Evolutionary conservation across 2,888 invertebrate genomes (phyloP), one percentile per base, ranked within the genome.

Genomic region (Melanostoma scalare): DNA sequence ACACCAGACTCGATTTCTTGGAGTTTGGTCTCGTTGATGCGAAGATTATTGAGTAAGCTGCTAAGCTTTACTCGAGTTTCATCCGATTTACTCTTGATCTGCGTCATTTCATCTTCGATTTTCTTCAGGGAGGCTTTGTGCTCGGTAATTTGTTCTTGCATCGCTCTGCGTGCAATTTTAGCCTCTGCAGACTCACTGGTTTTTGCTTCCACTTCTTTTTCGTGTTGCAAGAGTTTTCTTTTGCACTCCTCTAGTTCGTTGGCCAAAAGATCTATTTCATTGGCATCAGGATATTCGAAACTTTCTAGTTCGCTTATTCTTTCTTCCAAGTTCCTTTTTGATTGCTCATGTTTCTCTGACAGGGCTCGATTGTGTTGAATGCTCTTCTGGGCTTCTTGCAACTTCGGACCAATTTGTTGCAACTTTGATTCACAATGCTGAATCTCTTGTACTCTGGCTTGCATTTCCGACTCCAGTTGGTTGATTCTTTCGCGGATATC

Each of bases 401-500:
- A 65, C 61, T 87, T 78, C 10, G 85, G 78, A 46, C 80, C 80
- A 3, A 85, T 73, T 9, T 72, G 72, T 9, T 75, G 65, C 36
- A 87, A 20, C 52, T 86, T 84, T 0, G 20, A 50, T 68, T 88
- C 86, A 6, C 81, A 80, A 36, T 80, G 36, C 3, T 48, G 6
- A 35, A 77, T 58, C 4, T 78, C 61, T 31, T 73, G 33, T 33
- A 84, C 53, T 53, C 85, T 33, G 50, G 68, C 68, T 0, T 60
- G 44, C 6, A 85, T 73, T 65, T 88, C 86, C 2, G 52, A 2
- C 56, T 86, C 74, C 44, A 87, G 63, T 79, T 86, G 86, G 9
- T 87, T 87, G 20, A 94, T 94, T 76, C 93, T 92, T 88, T 95
- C 94, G 8, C 91, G 92, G 0, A 94, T 93, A 89, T 95, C 94